These are phyloP conservation scores for Diplodus sargus DNA, from an alignment of 2,797 vertebrate genomes.

Conservation along the genomic window DNA sequence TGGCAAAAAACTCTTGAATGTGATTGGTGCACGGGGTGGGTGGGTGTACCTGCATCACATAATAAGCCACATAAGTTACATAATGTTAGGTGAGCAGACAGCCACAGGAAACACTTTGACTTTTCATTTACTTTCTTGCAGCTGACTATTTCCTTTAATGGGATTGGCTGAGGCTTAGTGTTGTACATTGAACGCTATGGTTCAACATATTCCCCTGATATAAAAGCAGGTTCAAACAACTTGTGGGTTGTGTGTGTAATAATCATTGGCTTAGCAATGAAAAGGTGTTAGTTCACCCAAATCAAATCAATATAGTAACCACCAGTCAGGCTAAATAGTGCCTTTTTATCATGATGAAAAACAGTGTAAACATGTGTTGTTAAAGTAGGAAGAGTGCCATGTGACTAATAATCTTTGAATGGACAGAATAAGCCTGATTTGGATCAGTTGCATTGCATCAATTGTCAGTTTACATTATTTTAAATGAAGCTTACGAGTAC, in stretches of 20 bases:
- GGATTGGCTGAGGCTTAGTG: not conserved
- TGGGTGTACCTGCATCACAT: slow-evolving; percentile 32
- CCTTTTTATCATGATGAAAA: not conserved
- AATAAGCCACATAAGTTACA: not conserved
- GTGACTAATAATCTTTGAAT: not conserved
- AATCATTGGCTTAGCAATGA: not conserved
- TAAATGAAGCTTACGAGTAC: not conserved
- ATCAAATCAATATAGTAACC: not conserved
- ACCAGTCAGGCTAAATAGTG: not conserved
- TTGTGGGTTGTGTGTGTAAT: not conserved
- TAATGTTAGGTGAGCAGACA: slow-evolving; percentile 1
- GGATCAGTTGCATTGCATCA: not conserved
- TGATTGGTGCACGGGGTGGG: slow-evolving; percentile 65
- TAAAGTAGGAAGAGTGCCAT: not conserved
- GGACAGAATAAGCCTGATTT: not conserved
- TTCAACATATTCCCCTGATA: not conserved
- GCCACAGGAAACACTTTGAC: not conserved
- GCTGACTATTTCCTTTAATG: not conserved
- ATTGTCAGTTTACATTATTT: not conserved
- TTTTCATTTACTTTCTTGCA: not conserved
- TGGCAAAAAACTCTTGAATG: not conserved
- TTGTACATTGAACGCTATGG: not conserved
- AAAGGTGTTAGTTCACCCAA: not conserved
- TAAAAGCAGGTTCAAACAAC: not conserved
- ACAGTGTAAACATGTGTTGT: not conserved